Evolutionary conservation across 2,797 vertebrate genomes (phyloP).

Genomic region (Lateolabrax maculatus): DNA sequence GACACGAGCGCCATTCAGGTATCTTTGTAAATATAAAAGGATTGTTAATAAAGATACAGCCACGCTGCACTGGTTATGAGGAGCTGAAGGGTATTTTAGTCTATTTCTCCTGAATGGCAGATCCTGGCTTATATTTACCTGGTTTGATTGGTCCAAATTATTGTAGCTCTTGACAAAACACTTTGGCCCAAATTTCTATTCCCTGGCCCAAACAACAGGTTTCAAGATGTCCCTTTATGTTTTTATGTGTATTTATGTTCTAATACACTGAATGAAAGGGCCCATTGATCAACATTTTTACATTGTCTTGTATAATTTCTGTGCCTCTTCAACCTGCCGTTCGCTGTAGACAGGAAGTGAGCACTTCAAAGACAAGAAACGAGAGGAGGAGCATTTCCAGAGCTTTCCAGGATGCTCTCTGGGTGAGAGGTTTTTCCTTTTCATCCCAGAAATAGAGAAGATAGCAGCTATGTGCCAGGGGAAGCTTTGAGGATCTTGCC

Average conservation of each 20-base stretch:
- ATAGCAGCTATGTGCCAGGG: slow-evolving; percentile 58
- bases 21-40: too few relatives aligned
- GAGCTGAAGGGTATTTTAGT: not conserved
- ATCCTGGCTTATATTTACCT: not conserved
- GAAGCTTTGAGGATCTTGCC: slow-evolving; percentile 75
- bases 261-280: slow-evolving; percentile 46
- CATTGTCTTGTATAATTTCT: slow-evolving; percentile 31
- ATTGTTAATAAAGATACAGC: not conserved
- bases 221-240: too few relatives aligned
- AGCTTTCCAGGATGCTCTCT: slow-evolving; percentile 66
- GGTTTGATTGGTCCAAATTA: too few relatives aligned
- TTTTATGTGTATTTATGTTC: slow-evolving; percentile 6
- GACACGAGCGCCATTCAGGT: too few relatives aligned
- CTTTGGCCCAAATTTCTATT: not conserved
- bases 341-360: slow-evolving; percentile 61
- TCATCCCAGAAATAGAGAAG: slow-evolving; percentile 74
- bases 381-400: slow-evolving; percentile 57
- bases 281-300: slow-evolving; percentile 46
- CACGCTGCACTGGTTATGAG: not conserved
- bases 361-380: slow-evolving; percentile 70
- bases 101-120: not conserved
- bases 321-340: slow-evolving; percentile 32
- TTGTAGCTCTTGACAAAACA: not conserved
- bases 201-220: not conserved
- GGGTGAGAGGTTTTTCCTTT: slow-evolving; percentile 67